phyloP scores from a whole-genome alignment of 2,888 invertebrate genomes.

The Julus scanicus region DNA sequence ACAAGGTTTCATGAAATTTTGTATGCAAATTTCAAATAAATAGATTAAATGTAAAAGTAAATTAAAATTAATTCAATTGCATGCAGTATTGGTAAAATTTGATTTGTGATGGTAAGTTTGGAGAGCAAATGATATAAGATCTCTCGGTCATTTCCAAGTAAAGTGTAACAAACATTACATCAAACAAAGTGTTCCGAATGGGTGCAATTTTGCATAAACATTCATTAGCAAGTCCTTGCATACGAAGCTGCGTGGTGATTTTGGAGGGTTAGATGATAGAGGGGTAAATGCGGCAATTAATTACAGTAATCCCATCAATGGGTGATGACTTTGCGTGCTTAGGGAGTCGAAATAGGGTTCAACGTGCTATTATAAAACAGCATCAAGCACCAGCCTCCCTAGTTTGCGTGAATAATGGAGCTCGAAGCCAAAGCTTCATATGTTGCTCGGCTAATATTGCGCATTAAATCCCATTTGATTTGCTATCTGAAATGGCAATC shows the following conservation, averaged over 20 bases:
- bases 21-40: too few relatives aligned
- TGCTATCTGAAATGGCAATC: conserved; percentile 42
- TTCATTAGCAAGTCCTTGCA: conserved; percentile 9
- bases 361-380: conserved; percentile 39
- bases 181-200: background rate
- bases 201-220: background rate
- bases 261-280: conserved; percentile 12
- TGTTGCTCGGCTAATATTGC: conserved; percentile 21
- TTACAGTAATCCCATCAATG: conserved; percentile 42
- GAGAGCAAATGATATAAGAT: too few relatives aligned
- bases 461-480: conserved; percentile 42
- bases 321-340: conserved; percentile 42
- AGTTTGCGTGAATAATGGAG: conserved; percentile 27
- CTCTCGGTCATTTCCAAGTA: background rate
- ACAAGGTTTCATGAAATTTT: too few relatives aligned
- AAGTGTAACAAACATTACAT: background rate
- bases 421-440: conserved; percentile 27
- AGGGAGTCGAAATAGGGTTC: conserved; percentile 39
- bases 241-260: background rate
- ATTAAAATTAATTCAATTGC: too few relatives aligned
- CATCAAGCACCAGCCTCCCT: conserved; percentile 42
- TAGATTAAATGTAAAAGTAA: too few relatives aligned
- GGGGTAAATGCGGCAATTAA: conserved; percentile 39
- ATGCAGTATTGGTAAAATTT: too few relatives aligned
- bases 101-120: too few relatives aligned